Conservation (phyloP, 2,888 invertebrate species). For the Cryptophagus acutangulus region DNA sequence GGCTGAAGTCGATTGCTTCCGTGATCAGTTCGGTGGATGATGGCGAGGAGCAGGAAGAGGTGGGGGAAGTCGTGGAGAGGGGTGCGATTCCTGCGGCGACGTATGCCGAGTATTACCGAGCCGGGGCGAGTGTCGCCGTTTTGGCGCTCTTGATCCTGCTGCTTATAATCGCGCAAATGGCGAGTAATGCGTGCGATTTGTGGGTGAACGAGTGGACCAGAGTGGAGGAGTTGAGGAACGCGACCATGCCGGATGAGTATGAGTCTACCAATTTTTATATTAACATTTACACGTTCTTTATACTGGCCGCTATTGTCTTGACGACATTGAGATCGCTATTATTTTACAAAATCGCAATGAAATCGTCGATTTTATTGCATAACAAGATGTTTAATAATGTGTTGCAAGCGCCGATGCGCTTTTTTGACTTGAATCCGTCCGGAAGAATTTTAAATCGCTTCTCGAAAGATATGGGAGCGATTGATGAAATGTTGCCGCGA, state of each 20-base stretch:
- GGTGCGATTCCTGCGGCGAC: slow-evolving; percentile 59
- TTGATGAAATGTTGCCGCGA: slow-evolving; percentile 68
- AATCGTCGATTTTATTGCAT: slow-evolving; percentile 69
- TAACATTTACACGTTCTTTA: slow-evolving; percentile 57
- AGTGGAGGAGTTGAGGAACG: slow-evolving; percentile 39
- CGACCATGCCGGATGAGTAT: slow-evolving; percentile 17
- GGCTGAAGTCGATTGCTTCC: slow-evolving; percentile 36
- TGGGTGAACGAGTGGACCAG: slow-evolving; percentile 72
- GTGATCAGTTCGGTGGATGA: too few relatives aligned
- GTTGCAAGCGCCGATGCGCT: slow-evolving; percentile 69
- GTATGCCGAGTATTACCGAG: slow-evolving; percentile 65
- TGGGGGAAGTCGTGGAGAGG: slow-evolving; percentile 61
- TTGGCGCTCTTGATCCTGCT: slow-evolving; percentile 54
- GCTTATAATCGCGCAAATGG: slow-evolving; percentile 61
- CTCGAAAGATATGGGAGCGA: slow-evolving; percentile 77
- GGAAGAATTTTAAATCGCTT: slow-evolving; percentile 78
- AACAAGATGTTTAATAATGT: slow-evolving; percentile 73
- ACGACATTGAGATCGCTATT: slow-evolving; percentile 63
- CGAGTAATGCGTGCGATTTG: slow-evolving; percentile 68
- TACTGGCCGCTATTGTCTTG: slow-evolving; percentile 56
- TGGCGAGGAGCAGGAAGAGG: slow-evolving; percentile 53
- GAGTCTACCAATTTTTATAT: too few relatives aligned
- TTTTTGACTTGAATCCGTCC: slow-evolving; percentile 80
- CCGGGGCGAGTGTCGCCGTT: slow-evolving; percentile 59
- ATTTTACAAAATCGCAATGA: slow-evolving; percentile 71